phyloP scores from a whole-genome alignment of 2,113 vertebrate species.

The Cyanoramphus novaezelandiae region DNA sequence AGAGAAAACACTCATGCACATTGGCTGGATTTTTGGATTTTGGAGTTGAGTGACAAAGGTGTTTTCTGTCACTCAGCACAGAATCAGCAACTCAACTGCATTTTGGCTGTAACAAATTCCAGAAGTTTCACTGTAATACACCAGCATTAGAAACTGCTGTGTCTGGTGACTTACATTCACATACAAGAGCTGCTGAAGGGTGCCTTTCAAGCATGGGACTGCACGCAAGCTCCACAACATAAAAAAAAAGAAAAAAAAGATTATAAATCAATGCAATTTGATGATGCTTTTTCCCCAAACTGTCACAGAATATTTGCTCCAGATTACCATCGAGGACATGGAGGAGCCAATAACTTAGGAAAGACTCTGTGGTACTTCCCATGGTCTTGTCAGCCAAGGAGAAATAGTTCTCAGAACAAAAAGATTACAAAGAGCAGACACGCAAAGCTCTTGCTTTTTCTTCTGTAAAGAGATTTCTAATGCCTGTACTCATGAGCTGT shows the following conservation, averaged over 20 bases:
- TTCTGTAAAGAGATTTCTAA: background rate
- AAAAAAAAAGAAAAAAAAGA: background rate
- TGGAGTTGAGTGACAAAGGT: rapidly evolving
- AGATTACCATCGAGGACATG: background rate
- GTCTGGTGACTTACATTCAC: background rate
- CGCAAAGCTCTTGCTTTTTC: background rate
- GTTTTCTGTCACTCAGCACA: background rate
- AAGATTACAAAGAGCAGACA: background rate
- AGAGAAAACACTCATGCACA: rapidly evolving
- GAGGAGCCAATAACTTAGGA: background rate
- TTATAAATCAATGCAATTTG: background rate
- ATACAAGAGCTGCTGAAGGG: background rate
- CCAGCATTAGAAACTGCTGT: background rate
- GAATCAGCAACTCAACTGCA: background rate
- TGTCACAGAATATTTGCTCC: background rate
- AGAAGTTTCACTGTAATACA: background rate
- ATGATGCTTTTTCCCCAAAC: background rate
- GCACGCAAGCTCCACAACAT: background rate
- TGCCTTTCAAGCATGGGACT: background rate
- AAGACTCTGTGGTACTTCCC: background rate
- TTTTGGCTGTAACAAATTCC: background rate
- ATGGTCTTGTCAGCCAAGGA: background rate
- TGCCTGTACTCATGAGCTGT: background rate
- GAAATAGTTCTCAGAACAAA: background rate
- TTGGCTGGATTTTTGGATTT: background rate